phyloP scores from a whole-genome alignment of 2,888 invertebrate species.

The Carabus problematicus region DNA sequence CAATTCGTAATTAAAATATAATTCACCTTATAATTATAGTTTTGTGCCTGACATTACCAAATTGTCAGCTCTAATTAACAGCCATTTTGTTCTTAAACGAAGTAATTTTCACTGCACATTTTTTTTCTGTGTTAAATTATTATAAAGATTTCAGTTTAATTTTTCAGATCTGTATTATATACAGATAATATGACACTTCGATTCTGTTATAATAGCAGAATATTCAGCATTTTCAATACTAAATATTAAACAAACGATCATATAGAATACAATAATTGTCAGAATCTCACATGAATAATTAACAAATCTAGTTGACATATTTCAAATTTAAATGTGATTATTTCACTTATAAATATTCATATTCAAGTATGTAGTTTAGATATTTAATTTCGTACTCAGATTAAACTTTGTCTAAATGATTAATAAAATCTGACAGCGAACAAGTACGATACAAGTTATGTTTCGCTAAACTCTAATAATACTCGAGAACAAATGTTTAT shows the following conservation, averaged over 20 bases:
- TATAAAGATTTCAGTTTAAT: not conserved
- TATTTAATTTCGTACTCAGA: not conserved
- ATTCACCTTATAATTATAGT: too few relatives aligned
- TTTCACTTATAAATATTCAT: constrained; percentile 24
- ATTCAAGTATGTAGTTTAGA: not conserved
- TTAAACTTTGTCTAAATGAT: not conserved
- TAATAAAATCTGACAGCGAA: not conserved
- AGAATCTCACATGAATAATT: not conserved
- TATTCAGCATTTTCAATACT: not conserved
- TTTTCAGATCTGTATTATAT: not conserved
- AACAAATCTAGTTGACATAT: not conserved
- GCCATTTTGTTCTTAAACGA: not conserved
- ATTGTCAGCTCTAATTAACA: too few relatives aligned
- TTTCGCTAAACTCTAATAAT: constrained; percentile 2
- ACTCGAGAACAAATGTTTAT: constrained; percentile 3
- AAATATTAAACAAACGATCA: not conserved
- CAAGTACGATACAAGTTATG: not conserved
- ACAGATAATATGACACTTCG: not conserved
- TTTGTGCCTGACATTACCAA: too few relatives aligned
- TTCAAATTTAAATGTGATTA: constrained; percentile 20
- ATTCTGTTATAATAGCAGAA: not conserved
- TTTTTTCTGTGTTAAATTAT: not conserved
- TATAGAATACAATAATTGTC: not conserved
- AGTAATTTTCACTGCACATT: not conserved
- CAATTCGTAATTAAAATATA: too few relatives aligned